Evolutionary conservation across 2,888 invertebrate genomes (phyloP).

Genomic region (Platycnemis pennipes): DNA sequence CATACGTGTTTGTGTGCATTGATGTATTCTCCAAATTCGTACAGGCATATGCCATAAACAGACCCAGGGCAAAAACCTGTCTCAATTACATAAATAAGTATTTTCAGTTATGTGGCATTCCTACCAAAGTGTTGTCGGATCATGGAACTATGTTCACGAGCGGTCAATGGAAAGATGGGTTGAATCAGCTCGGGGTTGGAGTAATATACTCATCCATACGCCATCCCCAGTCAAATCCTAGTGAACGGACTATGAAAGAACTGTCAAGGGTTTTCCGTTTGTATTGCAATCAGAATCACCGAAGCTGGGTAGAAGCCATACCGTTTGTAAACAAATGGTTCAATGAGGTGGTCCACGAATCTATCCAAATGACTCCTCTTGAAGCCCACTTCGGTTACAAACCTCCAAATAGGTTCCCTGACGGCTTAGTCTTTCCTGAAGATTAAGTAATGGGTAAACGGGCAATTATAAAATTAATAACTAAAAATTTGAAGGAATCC

Average conservation of each 20-base stretch:
- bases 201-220: background rate
- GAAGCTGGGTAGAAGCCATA: background rate
- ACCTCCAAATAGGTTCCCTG: background rate
- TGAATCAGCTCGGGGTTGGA: background rate
- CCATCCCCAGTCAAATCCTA: background rate
- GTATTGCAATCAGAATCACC: background rate
- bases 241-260: background rate
- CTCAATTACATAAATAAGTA: background rate
- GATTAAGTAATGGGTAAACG: too few species aligned
- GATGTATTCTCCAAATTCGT: background rate
- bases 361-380: background rate
- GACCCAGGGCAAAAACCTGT: background rate
- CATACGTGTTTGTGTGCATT: background rate
- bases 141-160: constrained; percentile 25
- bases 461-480: background rate
- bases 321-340: background rate
- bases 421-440: background rate
- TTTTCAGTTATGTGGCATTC: background rate
- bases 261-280: background rate
- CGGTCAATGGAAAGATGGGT: background rate
- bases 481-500: background rate
- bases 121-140: background rate
- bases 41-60: background rate
- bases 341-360: background rate
- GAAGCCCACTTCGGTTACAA: background rate